Conservation (phyloP, 2,113 vertebrate genomes). For the Perognathus longimembris region DNA sequence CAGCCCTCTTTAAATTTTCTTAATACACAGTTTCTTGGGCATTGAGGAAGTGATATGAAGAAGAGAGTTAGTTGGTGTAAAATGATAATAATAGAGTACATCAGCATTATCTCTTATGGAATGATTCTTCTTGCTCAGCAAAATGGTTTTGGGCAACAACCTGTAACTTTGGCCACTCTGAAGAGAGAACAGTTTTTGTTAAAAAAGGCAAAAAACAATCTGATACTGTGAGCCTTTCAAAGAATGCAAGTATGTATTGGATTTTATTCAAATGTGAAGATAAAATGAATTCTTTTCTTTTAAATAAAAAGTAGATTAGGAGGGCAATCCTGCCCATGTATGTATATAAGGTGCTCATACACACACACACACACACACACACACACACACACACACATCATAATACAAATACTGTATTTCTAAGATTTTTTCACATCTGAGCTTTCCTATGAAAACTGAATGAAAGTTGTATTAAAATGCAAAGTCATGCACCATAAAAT, state of each 20-base stretch:
- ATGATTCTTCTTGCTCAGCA: not conserved
- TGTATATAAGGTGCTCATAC: too few species aligned
- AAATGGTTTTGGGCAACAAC: constrained; percentile 7
- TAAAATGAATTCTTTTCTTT: not conserved
- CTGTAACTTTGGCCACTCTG: constrained; percentile 3
- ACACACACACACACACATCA: too few species aligned
- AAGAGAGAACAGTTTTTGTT: not conserved
- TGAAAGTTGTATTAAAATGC: too few species aligned
- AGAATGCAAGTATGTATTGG: not conserved
- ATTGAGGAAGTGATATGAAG: not conserved
- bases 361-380: not conserved
- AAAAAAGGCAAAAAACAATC: not conserved
- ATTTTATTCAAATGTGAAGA: not conserved
- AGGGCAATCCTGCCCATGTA: not conserved
- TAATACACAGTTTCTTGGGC: not conserved
- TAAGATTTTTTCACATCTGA: not conserved
- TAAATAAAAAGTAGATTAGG: not conserved
- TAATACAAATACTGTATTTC: not conserved
- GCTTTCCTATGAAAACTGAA: not conserved
- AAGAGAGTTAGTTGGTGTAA: not conserved
- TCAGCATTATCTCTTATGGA: not conserved
- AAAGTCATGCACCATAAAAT: not conserved
- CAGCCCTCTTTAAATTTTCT: not conserved
- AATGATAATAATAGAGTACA: not conserved
- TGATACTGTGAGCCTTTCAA: not conserved